phyloP scores from a whole-genome alignment of 2,113 vertebrate species.

The Poeciliopsis turrubarensis region DNA sequence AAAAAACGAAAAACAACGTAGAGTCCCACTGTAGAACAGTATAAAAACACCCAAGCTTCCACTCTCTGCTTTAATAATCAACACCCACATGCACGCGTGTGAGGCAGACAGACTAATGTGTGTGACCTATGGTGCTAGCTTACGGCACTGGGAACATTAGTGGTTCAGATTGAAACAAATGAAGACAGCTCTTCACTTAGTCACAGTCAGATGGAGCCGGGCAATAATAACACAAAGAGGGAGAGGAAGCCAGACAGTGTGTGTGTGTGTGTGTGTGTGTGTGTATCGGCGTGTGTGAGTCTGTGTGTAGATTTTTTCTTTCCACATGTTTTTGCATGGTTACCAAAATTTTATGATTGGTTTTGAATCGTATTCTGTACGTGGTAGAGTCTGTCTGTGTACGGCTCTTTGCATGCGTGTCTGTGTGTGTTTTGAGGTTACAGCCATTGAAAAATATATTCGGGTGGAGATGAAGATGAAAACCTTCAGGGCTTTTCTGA shows the following conservation, averaged over 20 bases:
- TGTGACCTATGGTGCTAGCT: slow-evolving; percentile 72
- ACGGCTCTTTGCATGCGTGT: neutral
- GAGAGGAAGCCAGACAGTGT: slow-evolving; percentile 10
- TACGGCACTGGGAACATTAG: slow-evolving; percentile 70
- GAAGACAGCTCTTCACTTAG: slow-evolving; percentile 76
- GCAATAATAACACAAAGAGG: slow-evolving; percentile 62
- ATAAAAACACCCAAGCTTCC: slow-evolving; percentile 8
- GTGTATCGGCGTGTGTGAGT: neutral
- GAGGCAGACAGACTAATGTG: slow-evolving; percentile 58
- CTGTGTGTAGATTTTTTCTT: neutral
- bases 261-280: slow-evolving; percentile 5
- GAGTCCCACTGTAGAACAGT: neutral
- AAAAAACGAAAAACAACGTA: neutral
- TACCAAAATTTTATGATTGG: neutral
- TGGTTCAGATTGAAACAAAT: slow-evolving; percentile 75
- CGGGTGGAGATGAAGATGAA: slow-evolving; percentile 49
- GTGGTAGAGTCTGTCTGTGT: neutral
- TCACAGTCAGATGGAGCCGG: slow-evolving; percentile 69
- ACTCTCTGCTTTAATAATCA: slow-evolving; percentile 17
- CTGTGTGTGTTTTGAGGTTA: slow-evolving; percentile 28
- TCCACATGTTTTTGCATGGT: neutral
- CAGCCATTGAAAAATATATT: slow-evolving; percentile 52
- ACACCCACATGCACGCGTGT: slow-evolving; percentile 7
- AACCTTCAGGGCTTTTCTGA: slow-evolving; percentile 69
- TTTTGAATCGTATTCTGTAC: neutral